Percentiles rank a stretch among this genome's conserved stretches.
phyloP scores from a whole-genome alignment of 2,888 invertebrate species.

The Leucozona laternaria region DNA sequence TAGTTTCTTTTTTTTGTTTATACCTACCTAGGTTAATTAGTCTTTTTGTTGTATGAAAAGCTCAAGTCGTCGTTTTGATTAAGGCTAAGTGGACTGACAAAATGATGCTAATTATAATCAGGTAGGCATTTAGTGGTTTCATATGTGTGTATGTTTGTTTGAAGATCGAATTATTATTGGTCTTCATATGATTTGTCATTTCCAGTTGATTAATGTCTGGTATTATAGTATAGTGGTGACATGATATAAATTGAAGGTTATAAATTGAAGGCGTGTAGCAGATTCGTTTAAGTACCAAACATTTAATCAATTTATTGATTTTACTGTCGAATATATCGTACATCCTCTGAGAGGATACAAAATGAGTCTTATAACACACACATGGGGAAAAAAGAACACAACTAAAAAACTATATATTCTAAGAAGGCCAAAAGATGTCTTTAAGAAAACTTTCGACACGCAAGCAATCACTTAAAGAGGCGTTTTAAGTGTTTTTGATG shows the following conservation, averaged over 20 bases:
- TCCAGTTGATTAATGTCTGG: background rate
- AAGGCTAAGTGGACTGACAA: constrained; percentile 25
- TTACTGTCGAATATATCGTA: background rate
- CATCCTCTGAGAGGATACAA: no score
- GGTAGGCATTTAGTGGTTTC: background rate
- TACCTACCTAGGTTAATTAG: no score
- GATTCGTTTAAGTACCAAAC: background rate
- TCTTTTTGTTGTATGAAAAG: background rate
- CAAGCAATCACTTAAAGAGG: no score
- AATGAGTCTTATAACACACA: no score
- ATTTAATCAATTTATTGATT: constrained; percentile 3
- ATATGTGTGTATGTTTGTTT: background rate
- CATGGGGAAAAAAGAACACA: no score
- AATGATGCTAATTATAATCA: constrained; percentile 33
- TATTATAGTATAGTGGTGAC: background rate
- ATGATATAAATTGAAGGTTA: constrained; percentile 7
- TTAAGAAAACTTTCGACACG: no score
- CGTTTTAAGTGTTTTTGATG: no score
- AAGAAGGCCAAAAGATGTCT: no score
- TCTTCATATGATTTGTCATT: constrained; percentile 24
- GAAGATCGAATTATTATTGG: background rate
- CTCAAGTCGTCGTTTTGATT: background rate
- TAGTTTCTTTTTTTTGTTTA: no score
- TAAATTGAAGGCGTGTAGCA: background rate
- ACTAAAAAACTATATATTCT: no score